Conservation (phyloP, 2,888 invertebrate genomes). For the Macrosoma leucophasiata region DNA sequence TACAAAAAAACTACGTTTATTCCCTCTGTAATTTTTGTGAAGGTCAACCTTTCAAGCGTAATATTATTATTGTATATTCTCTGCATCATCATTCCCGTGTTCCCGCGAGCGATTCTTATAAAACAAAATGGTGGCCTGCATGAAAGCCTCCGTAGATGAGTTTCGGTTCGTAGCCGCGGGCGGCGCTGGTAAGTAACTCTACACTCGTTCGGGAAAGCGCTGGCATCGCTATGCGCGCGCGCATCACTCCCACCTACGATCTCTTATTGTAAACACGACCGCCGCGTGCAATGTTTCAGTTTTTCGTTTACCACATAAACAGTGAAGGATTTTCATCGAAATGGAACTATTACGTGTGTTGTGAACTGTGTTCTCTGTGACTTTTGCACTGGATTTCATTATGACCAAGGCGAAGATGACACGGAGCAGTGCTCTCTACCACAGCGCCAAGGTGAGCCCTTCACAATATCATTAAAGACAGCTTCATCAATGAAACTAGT, state of each 20-base stretch:
- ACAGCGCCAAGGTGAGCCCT: slow-evolving; percentile 82
- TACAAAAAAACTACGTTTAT: no score
- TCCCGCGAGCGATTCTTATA: slow-evolving; percentile 33
- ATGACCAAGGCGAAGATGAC: slow-evolving; percentile 78
- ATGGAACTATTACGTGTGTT: slow-evolving; percentile 47
- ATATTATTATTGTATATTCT: slow-evolving; percentile 39
- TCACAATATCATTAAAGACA: slow-evolving; percentile 1
- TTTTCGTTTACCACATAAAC: slow-evolving; percentile 45
- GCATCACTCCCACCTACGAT: slow-evolving; percentile 64
- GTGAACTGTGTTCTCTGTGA: slow-evolving; percentile 58
- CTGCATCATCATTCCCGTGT: slow-evolving; percentile 28
- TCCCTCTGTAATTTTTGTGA: no score
- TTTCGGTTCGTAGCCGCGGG: slow-evolving; percentile 37
- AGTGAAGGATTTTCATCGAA: slow-evolving; percentile 43
- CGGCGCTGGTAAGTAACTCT: slow-evolving; percentile 59
- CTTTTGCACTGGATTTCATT: slow-evolving; percentile 37
- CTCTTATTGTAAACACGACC: slow-evolving; percentile 63
- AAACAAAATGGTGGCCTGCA: slow-evolving; percentile 64
- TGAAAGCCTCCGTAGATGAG: slow-evolving; percentile 34
- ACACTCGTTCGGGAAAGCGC: slow-evolving; percentile 46
- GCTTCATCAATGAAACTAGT: slow-evolving; percentile 1
- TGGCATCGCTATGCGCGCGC: slow-evolving; percentile 39
- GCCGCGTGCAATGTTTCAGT: slow-evolving; percentile 43
- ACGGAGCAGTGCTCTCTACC: slow-evolving; percentile 79
- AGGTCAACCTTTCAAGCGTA: no score